These are phyloP conservation scores for Penaeus indicus DNA, from an alignment of 1,140 invertebrate genomes.

Conservation along the genomic window DNA sequence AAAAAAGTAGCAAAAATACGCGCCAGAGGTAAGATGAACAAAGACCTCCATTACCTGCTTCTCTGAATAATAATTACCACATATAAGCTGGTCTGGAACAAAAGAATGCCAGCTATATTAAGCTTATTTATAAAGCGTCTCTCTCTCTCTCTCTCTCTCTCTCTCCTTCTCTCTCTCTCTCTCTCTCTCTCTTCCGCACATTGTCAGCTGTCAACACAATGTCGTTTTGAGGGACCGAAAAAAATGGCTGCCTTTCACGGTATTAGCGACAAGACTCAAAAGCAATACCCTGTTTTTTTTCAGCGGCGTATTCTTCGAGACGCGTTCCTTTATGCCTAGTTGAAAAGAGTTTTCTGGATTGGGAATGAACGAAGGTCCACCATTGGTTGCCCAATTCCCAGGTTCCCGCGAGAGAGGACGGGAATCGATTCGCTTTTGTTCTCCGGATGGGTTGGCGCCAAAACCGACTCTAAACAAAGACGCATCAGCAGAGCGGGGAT, in stretches of 20 bases:
- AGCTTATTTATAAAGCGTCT: slow-evolving; percentile 19
- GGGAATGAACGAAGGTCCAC: slow-evolving; percentile 24
- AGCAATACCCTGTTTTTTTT: slow-evolving; percentile 4
- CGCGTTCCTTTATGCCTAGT: slow-evolving; percentile 11
- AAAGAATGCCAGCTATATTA: neutral
- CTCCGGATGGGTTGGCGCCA: slow-evolving; percentile 20
- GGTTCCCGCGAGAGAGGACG: neutral
- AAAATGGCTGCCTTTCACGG: slow-evolving; percentile 6
- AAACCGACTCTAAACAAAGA: slow-evolving; percentile 19
- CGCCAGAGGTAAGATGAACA: too few relatives aligned
- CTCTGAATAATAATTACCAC: too few relatives aligned
- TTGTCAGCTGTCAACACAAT: slow-evolving; percentile 24
- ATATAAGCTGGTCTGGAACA: too few relatives aligned
- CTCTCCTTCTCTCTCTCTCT: neutral
- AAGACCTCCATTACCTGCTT: too few relatives aligned
- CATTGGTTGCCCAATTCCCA: slow-evolving; percentile 26
- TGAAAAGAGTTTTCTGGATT: slow-evolving; percentile 28
- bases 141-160: neutral
- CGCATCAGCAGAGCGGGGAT: neutral
- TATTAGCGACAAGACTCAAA: slow-evolving; percentile 12
- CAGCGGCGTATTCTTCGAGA: slow-evolving; percentile 5
- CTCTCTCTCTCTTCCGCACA: neutral
- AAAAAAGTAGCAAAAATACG: too few relatives aligned
- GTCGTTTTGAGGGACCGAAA: neutral
- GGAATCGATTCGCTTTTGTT: slow-evolving; percentile 31